These are phyloP conservation scores for Oreohelix idahoensis DNA, from an alignment of 1,140 invertebrate genomes.

Conservation along the genomic window DNA sequence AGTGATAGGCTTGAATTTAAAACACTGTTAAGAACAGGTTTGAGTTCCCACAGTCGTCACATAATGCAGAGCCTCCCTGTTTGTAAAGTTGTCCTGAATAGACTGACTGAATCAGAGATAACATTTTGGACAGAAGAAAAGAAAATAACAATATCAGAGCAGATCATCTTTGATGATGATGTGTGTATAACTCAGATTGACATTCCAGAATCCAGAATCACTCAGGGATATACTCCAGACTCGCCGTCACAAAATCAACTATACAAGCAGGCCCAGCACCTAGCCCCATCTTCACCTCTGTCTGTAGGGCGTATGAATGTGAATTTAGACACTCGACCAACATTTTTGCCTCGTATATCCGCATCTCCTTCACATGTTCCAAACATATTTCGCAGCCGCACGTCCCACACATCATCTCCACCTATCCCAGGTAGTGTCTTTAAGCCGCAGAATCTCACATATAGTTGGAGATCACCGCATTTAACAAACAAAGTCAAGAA, in stretches of 20 bases:
- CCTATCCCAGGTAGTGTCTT: background rate
- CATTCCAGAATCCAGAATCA: constrained; percentile 39
- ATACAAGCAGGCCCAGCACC: background rate
- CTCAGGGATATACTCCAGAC: constrained; percentile 8
- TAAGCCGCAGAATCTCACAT: background rate
- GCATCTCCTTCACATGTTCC: constrained; percentile 34
- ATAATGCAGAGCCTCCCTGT: constrained; percentile 44
- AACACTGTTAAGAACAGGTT: constrained; percentile 51
- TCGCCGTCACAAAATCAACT: background rate
- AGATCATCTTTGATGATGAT: constrained; percentile 47
- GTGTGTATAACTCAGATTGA: constrained; percentile 48
- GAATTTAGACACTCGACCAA: background rate
- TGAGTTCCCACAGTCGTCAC: constrained; percentile 49
- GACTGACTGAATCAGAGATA: constrained; percentile 51
- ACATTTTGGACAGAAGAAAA: constrained; percentile 47
- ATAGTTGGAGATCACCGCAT: background rate
- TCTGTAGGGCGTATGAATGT: background rate
- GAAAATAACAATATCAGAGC: constrained; percentile 34
- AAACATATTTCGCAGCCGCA: constrained; percentile 34
- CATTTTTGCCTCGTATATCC: background rate
- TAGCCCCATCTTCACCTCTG: background rate
- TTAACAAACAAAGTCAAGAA: background rate
- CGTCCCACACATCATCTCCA: constrained; percentile 21
- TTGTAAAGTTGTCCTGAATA: constrained; percentile 51
- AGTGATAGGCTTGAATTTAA: constrained; percentile 52